Percentiles rank a stretch among this genome's conserved stretches.
Conservation (phyloP, 2,888 invertebrate species). For the Sphaerophoria taeniata region DNA sequence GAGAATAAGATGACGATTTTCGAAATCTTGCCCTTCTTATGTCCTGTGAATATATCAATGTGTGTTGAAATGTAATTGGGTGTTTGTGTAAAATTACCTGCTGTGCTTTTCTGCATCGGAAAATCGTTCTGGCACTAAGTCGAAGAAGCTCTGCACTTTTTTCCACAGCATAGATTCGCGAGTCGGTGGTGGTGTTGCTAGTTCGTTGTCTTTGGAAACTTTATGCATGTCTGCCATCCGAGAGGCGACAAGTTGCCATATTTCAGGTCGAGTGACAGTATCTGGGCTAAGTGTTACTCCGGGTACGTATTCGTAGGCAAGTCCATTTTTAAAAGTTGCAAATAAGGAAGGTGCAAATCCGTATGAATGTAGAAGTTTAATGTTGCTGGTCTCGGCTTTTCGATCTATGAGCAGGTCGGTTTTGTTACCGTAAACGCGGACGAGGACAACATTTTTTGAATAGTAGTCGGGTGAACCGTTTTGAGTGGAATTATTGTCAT, state of each 20-base stretch:
- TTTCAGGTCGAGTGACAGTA: conserved; percentile 86
- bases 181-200: conserved; percentile 75
- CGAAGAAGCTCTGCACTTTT: conserved; percentile 89
- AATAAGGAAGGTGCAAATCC: conserved; percentile 94
- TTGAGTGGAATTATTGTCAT: conserved; percentile 67
- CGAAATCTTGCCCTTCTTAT: conserved; percentile 74
- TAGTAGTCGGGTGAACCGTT: conserved; percentile 66
- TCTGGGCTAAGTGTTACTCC: conserved; percentile 90
- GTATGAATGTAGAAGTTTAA: conserved; percentile 86
- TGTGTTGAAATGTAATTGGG: conserved; percentile 72
- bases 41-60: conserved; percentile 73
- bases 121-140: conserved; percentile 89
- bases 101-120: conserved; percentile 87
- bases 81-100: conserved; percentile 84
- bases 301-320: conserved; percentile 94
- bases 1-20: conserved; percentile 68
- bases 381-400: conserved; percentile 89
- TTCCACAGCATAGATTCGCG: conserved; percentile 89
- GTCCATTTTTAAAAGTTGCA: conserved; percentile 96
- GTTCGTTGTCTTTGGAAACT: conserved; percentile 80
- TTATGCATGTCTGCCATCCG: conserved; percentile 94
- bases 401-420: conserved; percentile 96
- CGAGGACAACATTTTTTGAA: conserved; percentile 88
- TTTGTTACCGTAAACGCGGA: conserved; percentile 96
- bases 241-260: conserved; percentile 90